Conservation (phyloP, 2,113 vertebrate species). For the Neodontobutis hainanensis region DNA sequence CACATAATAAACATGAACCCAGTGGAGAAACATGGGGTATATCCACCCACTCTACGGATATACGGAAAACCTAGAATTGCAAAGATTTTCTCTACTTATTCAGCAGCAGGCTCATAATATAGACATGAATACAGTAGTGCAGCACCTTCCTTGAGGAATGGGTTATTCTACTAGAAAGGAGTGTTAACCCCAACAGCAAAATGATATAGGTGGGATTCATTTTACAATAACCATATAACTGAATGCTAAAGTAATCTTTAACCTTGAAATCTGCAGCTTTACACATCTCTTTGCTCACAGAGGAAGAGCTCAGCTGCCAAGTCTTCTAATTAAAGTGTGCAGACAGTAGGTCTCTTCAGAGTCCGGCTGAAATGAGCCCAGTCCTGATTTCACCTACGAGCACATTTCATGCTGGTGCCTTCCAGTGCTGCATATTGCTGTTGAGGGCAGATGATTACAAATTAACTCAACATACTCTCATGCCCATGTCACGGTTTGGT, state of each 20-base stretch:
- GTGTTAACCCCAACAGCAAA: conserved; percentile 5
- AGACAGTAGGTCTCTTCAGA: conserved; percentile 37
- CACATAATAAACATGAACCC: conserved; percentile 1
- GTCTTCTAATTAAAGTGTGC: conserved; percentile 63
- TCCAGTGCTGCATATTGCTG: conserved; percentile 29
- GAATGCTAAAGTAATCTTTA: conserved; percentile 26
- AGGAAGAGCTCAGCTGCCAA: conserved; percentile 35
- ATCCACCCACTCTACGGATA: background rate
- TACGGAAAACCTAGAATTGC: background rate
- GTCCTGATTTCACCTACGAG: conserved; percentile 50
- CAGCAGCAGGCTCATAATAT: background rate
- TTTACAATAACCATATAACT: conserved; percentile 16
- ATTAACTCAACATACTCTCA: conserved; percentile 41
- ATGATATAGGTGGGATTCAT: background rate
- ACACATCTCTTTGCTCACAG: conserved; percentile 19
- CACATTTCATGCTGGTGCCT: conserved; percentile 35
- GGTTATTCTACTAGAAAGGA: conserved; percentile 6
- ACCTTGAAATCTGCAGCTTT: conserved; percentile 18
- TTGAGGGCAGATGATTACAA: conserved; percentile 61
- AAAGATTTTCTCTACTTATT: background rate
- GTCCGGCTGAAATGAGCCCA: conserved; percentile 47
- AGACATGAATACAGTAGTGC: conserved; percentile 2
- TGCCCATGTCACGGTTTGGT: conserved; percentile 33
- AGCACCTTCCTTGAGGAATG: background rate
- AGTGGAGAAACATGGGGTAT: background rate